phyloP scores from a whole-genome alignment of 2,113 vertebrate species.

The Podiceps cristatus region DNA sequence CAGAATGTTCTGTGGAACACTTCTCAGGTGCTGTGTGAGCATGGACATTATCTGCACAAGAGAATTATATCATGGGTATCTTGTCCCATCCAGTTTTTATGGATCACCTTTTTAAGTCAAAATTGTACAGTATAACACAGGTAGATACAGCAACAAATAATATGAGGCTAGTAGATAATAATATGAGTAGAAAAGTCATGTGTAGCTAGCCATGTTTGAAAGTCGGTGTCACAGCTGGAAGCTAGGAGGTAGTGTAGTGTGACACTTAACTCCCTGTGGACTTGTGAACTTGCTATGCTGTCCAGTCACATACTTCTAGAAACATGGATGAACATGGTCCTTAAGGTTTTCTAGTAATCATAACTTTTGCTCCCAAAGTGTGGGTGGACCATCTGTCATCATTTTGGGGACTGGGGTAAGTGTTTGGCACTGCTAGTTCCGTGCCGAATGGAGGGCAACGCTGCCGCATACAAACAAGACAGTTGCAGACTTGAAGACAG shows the following conservation, averaged over 20 bases:
- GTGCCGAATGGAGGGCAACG: not conserved
- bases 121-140: not conserved
- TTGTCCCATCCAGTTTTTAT: not conserved
- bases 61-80: not conserved
- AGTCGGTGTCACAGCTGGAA: not conserved
- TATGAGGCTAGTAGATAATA: not conserved
- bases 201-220: not conserved
- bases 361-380: not conserved
- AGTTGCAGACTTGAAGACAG: not conserved
- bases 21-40: not conserved
- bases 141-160: not conserved
- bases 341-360: not conserved
- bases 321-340: not conserved
- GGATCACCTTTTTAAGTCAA: not conserved
- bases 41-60: not conserved
- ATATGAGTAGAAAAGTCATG: not conserved
- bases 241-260: not conserved
- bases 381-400: accelerated
- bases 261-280: not conserved
- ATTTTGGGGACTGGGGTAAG: not conserved
- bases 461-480: not conserved
- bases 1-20: not conserved
- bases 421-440: not conserved
- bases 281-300: not conserved
- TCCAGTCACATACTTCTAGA: accelerated